Evolutionary conservation across 2,797 vertebrate genomes (phyloP).

Genomic region (Danio choprae): DNA sequence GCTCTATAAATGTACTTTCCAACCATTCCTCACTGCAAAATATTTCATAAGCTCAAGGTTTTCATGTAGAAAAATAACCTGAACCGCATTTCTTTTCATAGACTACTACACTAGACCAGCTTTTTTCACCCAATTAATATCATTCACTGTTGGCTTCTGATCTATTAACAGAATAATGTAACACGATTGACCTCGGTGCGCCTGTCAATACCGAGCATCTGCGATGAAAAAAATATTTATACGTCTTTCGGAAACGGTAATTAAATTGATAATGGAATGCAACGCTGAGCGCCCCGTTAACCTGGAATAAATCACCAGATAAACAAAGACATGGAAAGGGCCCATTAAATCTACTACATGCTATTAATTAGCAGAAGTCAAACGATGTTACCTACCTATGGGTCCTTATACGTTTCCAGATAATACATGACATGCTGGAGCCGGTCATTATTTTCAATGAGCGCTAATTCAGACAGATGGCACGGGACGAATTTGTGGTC

Average conservation of each 20-base stretch:
- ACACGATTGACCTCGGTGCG: conserved; percentile 22
- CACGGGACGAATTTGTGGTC: conserved; percentile 40
- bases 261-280: conserved; percentile 50
- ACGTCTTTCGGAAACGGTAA: conserved; percentile 24
- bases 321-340: conserved; percentile 44
- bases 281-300: conserved; percentile 8
- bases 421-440: conserved; percentile 42
- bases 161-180: conserved; percentile 40
- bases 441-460: conserved; percentile 55
- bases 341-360: conserved; percentile 50
- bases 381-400: conserved; percentile 44
- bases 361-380: conserved; percentile 56
- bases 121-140: conserved; percentile 26
- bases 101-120: not conserved
- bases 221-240: conserved; percentile 35
- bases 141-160: conserved; percentile 16
- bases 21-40: not conserved
- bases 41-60: conserved; percentile 6
- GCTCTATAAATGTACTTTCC: not conserved
- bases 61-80: conserved; percentile 23
- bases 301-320: conserved; percentile 51
- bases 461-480: conserved; percentile 56
- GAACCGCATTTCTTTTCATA: not conserved
- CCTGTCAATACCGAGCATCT: conserved; percentile 26
- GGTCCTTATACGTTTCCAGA: conserved; percentile 33